phyloP scores from a whole-genome alignment of 2,113 vertebrate genomes.

The Galbula dea region DNA sequence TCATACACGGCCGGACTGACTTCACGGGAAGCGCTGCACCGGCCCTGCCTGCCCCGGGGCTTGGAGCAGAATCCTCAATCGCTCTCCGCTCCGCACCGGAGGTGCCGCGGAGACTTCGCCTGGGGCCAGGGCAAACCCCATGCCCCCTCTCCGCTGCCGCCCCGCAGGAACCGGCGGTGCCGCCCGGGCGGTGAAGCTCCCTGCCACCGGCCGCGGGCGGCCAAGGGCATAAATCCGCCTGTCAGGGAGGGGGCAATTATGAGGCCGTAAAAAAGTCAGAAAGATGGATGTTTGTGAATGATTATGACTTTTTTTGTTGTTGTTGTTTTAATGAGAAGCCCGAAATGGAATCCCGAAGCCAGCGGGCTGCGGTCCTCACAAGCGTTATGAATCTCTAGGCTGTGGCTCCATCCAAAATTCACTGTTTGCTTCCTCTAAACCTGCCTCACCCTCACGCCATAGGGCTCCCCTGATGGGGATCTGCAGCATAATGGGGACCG shows the following conservation, averaged over 20 bases:
- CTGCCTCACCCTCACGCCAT: fast-evolving
- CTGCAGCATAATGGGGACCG: fast-evolving
- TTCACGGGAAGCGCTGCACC: neutral
- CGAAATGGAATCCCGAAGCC: neutral
- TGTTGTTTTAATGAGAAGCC: neutral
- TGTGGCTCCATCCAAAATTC: neutral
- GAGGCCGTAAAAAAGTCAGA: constrained; percentile 26
- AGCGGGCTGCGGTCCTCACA: neutral
- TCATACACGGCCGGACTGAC: too few relatives aligned
- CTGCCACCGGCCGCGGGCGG: neutral
- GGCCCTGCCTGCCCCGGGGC: neutral
- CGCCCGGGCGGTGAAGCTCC: neutral
- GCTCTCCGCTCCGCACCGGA: too few relatives aligned
- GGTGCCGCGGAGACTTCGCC: too few relatives aligned
- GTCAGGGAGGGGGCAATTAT: neutral
- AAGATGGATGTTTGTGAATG: neutral
- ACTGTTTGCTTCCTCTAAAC: neutral
- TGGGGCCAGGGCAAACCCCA: neutral
- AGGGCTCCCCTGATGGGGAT: neutral
- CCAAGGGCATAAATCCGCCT: neutral
- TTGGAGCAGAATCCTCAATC: neutral
- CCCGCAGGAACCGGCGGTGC: neutral
- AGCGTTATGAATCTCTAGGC: fast-evolving
- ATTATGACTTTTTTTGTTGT: neutral
- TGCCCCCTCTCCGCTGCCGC: too few relatives aligned